Evolutionary conservation across 2,113 vertebrate genomes (phyloP), one percentile per base, ranked within the genome.

Genomic region (Chelonoidis abingdonii): DNA sequence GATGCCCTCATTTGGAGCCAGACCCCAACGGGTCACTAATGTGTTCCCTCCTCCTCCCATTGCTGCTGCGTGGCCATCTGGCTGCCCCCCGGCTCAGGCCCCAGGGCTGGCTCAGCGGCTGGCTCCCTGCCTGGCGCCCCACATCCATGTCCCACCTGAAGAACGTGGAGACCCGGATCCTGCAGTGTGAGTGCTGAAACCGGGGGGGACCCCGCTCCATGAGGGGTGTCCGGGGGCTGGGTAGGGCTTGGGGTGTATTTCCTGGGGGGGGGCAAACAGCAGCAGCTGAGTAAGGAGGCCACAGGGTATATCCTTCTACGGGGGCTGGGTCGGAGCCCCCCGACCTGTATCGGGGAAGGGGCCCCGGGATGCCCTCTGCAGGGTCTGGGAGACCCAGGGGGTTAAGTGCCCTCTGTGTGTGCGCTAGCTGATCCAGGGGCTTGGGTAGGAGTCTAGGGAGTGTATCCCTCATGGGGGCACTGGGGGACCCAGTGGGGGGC

Each of bases 71-170:
- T 59, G 27, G 3, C 35, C 49, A 21, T 31, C 69, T 87, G 24
- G 89, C 25, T 16, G 75, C 11, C 3, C 35, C 57, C 79, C 41
- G 16, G 8, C 29, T 53, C 86, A 99, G 99, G 97, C 80, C 98
- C 97, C 98, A 98, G 89, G 93, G 98, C 86, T 98, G 99, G 98
- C 93, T 98, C 83, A 97, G 98, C 80, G 98, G 97, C 96, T 99
- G 99, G 99, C 98, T 99, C 96, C 99, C 99, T 0, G 98, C 99
- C 83, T 99, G 99, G 99, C 98, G 99, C 86, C 99, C 99, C 8
- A 99, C 99, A 75, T 99, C 99, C 82, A 99, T 99, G 99, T 99
- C 99, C 78, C 98, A 99, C 52, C 97, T 99, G 94, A 99, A 99
- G 98, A 98, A 98, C 47, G 97, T 99, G 27, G 99, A 99, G 97